A percentile compares a stretch with the other conserved stretches of the same genome.
Evolutionary conservation across 1,140 invertebrate species (phyloP).

Genomic region (Apis cerana): DNA sequence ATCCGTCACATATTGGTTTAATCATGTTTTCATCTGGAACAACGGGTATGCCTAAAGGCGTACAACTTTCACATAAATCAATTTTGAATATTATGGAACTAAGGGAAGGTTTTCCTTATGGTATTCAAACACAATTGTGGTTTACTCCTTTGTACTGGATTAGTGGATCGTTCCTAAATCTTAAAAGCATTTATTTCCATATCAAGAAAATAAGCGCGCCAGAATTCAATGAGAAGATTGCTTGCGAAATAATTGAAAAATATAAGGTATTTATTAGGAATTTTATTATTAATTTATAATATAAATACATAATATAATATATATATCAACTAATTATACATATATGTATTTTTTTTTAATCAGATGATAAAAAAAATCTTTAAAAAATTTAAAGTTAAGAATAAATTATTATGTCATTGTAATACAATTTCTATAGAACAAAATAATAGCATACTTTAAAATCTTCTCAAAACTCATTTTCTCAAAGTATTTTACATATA

Average conservation of each 20-base stretch:
- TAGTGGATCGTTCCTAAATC: conserved; percentile 17
- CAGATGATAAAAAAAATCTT: too few species aligned
- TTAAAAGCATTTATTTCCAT: conserved; percentile 68
- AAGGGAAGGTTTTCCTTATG: background rate
- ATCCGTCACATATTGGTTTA: conserved; percentile 55
- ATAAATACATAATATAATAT: too few species aligned
- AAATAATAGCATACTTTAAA: too few species aligned
- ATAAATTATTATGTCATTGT: too few species aligned
- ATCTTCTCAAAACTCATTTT: too few species aligned
- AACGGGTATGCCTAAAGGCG: conserved; percentile 89
- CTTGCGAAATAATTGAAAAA: conserved; percentile 80
- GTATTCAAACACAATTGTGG: conserved; percentile 28
- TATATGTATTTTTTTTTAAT: too few species aligned
- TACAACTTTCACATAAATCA: conserved; percentile 84
- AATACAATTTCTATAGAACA: too few species aligned
- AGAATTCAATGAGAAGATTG: conserved; percentile 81
- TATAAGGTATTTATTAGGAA: conserved; percentile 60
- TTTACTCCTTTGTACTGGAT: conserved; percentile 73
- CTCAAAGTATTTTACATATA: too few species aligned
- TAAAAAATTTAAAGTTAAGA: too few species aligned
- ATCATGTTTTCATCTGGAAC: conserved; percentile 85
- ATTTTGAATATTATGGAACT: background rate
- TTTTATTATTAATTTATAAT: too few species aligned
- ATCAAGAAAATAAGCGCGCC: conserved; percentile 78
- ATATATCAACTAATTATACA: too few species aligned